These are phyloP conservation scores for Mythimna vitellina DNA, from an alignment of 2,888 invertebrate genomes.

Conservation along the genomic window DNA sequence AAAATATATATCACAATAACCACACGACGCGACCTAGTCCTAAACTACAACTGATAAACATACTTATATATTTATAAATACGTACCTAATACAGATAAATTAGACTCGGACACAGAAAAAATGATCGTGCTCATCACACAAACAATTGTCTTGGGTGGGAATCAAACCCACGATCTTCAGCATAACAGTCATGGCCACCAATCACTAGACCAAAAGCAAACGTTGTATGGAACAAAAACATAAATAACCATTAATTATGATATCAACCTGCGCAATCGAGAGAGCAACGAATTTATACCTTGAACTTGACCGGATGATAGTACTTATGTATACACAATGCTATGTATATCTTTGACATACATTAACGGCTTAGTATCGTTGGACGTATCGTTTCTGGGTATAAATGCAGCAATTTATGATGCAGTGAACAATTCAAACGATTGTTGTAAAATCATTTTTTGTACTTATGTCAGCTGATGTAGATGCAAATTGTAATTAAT, in stretches of 20 bases:
- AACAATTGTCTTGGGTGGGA: too few relatives aligned
- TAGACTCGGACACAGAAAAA: too few relatives aligned
- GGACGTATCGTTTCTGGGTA: too few relatives aligned
- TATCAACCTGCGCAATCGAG: not conserved
- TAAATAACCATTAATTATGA: not conserved
- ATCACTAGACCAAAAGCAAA: not conserved
- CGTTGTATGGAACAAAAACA: not conserved
- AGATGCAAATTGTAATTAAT: not conserved
- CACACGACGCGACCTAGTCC: too few relatives aligned
- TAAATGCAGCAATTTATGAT: not conserved
- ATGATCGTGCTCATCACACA: too few relatives aligned
- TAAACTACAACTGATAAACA: too few relatives aligned
- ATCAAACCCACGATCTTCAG: too few relatives aligned
- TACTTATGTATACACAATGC: not conserved
- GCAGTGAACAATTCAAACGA: not conserved
- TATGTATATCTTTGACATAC: not conserved
- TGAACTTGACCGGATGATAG: conserved; percentile 36
- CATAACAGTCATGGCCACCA: too few relatives aligned
- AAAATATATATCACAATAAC: too few relatives aligned
- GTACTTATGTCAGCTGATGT: not conserved
- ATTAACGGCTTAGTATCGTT: not conserved
- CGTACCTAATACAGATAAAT: too few relatives aligned
- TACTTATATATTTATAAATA: too few relatives aligned
- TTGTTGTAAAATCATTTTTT: not conserved
- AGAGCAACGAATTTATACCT: conserved; percentile 8